Percentiles rank a stretch among this genome's conserved stretches.
phyloP scores from a whole-genome alignment of 1,140 invertebrate genomes.

The Drosophila tropicalis region DNA sequence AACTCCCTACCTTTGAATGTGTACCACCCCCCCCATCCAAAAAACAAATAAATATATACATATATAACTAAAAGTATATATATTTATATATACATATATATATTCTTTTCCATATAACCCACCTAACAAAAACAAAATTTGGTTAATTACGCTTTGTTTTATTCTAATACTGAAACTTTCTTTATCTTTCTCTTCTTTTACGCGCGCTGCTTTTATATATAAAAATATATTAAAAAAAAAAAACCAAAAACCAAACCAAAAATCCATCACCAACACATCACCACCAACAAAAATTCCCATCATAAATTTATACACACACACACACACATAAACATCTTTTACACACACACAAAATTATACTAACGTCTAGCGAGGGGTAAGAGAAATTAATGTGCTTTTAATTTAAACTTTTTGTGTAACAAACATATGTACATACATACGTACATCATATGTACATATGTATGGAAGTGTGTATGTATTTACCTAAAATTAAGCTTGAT shows the following conservation, averaged over 20 bases:
- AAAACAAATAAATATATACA: neutral
- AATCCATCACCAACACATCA: slow-evolving; percentile 51
- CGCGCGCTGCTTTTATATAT: slow-evolving; percentile 73
- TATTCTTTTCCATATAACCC: slow-evolving; percentile 9
- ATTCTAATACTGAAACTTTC: slow-evolving; percentile 80
- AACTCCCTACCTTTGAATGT: neutral
- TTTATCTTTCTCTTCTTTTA: slow-evolving; percentile 80
- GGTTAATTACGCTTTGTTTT: slow-evolving; percentile 77
- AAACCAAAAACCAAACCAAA: slow-evolving; percentile 27
- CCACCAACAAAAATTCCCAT: slow-evolving; percentile 51
- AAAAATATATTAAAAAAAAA: slow-evolving; percentile 27
- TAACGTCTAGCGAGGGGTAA: slow-evolving; percentile 82
- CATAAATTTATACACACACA: slow-evolving; percentile 41
- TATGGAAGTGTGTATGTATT: no score
- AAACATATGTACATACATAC: neutral
- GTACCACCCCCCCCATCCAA: slow-evolving; percentile 1
- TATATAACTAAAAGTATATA: no score
- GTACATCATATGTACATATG: no score
- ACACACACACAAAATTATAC: slow-evolving; percentile 65
- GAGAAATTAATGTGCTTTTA: slow-evolving; percentile 56
- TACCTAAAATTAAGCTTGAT: slow-evolving; percentile 32
- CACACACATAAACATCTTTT: slow-evolving; percentile 7
- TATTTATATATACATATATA: neutral
- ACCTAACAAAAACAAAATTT: slow-evolving; percentile 47
- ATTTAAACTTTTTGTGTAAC: slow-evolving; percentile 26